These are phyloP conservation scores for Sitobion miscanthi DNA, from an alignment of 1,140 invertebrate species.

Conservation along the genomic window DNA sequence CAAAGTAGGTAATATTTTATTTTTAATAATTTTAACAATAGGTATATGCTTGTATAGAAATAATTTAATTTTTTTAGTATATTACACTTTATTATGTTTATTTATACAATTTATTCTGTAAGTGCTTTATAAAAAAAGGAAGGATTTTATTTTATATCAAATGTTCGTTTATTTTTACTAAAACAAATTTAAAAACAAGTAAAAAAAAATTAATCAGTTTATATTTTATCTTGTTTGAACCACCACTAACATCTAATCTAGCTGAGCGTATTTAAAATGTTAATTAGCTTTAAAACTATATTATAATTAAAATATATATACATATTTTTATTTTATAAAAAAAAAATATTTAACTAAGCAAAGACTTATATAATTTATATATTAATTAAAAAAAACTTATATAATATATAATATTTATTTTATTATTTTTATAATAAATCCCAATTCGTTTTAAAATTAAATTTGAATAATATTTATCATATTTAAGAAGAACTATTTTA, in stretches of 20 bases:
- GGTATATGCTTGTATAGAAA: neutral
- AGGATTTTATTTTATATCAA: neutral
- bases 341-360: neutral
- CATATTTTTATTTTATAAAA: neutral
- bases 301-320: neutral
- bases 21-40: slow-evolving; percentile 20
- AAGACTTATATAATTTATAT: neutral
- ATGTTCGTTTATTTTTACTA: neutral
- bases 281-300: neutral
- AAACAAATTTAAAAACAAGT: neutral
- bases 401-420: too few species aligned
- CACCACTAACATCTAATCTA: neutral
- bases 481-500: too few species aligned
- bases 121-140: neutral
- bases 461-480: too few species aligned
- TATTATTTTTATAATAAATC: too few species aligned
- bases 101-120: neutral
- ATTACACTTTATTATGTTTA: neutral
- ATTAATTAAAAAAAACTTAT: neutral
- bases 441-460: too few species aligned
- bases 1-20: neutral
- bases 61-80: neutral
- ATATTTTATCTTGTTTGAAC: neutral
- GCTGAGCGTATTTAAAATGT: neutral
- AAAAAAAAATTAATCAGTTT: neutral